Base-by-base conservation (phyloP, 35 echinoderm and acorn worm species). In the Apostichopus parvimensis region DNA sequence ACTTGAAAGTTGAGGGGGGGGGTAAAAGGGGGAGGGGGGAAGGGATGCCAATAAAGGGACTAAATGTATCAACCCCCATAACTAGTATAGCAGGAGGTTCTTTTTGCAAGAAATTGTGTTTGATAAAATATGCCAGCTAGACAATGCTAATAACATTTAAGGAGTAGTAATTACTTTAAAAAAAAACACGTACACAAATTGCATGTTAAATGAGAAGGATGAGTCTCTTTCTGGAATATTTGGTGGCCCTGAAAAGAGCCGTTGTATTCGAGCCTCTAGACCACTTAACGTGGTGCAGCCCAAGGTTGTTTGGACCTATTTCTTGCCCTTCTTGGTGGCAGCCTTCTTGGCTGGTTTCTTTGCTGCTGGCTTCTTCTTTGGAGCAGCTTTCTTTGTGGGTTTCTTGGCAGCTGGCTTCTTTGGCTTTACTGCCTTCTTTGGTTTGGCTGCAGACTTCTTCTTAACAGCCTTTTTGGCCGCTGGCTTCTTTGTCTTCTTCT, bases 161-260 rank as follows among this genome's bases (percentile, higher is more conserved):
- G 34, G 34, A 45, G 34, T 45, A 4, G 34, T 45, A 4, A 45
- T 4, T 4, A 45, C 34, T 66, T 8, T 0, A 17, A 66, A 12
- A 17, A 66, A 66, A 17, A 9, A 8, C 62, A 65, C 62, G 8
- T 1, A 66, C 62, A 66, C 62, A 66, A 66, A 66, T 66, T 66
- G 62, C 62, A 66, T 66, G 62, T 66, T 66, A 12, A 66, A 66
- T 12, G 15, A 8, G 62, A 66, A 17, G 62, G 77, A 22, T 9
- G 52, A 25, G 20, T 34, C 18, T 26, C 78, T 79, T 79, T 79
- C 78, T 79, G 18, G 24, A 79, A 8, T 79, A 26, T 79, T 79
- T 79, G 78, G 78, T 79, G 78, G 78, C 78, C 78, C 78, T 80
- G 78, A 80, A 80, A 80, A 80, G 78, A 80, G 78, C 78, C 78